Evolutionary conservation across 2,888 invertebrate species (phyloP).

Genomic region (Parnassius glacialis): DNA sequence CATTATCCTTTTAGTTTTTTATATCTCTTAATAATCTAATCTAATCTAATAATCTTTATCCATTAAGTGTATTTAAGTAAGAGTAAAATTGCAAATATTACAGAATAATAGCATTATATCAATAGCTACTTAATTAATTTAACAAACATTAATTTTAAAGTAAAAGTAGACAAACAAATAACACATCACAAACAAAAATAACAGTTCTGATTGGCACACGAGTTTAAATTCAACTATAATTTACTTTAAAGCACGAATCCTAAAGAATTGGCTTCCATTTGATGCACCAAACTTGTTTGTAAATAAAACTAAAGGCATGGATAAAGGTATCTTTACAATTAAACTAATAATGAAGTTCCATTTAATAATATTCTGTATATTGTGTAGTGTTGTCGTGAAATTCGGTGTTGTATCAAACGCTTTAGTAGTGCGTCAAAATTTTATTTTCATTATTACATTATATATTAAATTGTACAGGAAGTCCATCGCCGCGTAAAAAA

Average conservation of each 20-base stretch:
- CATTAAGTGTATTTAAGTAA: too few species aligned
- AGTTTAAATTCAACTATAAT: constrained; percentile 36
- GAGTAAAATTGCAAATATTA: too few species aligned
- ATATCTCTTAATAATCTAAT: too few species aligned
- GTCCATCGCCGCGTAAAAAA: constrained; percentile 89
- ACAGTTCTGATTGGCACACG: constrained; percentile 43
- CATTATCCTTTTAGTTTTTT: too few species aligned
- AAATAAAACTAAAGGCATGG: constrained; percentile 53
- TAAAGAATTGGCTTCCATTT: constrained; percentile 73
- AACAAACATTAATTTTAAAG: constrained; percentile 21
- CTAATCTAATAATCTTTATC: too few species aligned
- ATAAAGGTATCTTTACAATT: constrained; percentile 41
- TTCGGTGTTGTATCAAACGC: constrained; percentile 53
- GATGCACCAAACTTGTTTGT: constrained; percentile 48
- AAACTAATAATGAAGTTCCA: constrained; percentile 37
- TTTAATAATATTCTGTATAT: constrained; percentile 41
- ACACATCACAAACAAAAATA: constrained; percentile 31
- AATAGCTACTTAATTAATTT: constrained; percentile 29
- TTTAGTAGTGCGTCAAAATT: constrained; percentile 43
- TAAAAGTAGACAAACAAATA: constrained; percentile 34
- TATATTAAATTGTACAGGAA: constrained; percentile 75
- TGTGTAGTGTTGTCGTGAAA: constrained; percentile 57
- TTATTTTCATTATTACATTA: constrained; percentile 31
- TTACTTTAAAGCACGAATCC: constrained; percentile 46
- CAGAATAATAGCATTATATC: too few species aligned